Percentiles rank a stretch among this genome's conserved stretches.
These are phyloP conservation scores for Whitmania pigra DNA, from an alignment of 1,140 invertebrate species.

Conservation along the genomic window DNA sequence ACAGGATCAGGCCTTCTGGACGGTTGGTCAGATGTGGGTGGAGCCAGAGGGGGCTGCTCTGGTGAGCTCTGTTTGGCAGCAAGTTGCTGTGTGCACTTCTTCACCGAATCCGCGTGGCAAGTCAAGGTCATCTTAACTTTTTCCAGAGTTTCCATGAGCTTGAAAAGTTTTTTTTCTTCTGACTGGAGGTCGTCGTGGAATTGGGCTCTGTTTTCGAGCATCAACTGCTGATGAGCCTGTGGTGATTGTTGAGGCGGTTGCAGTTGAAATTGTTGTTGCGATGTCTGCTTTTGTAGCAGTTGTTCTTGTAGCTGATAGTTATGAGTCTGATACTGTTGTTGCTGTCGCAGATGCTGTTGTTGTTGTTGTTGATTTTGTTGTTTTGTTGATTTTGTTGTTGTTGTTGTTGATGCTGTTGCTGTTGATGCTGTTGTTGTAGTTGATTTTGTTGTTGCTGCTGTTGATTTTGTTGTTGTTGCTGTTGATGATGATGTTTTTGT, in stretches of 20 bases:
- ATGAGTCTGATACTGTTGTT: too few relatives aligned
- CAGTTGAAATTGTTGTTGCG: not conserved
- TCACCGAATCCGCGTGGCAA: not conserved
- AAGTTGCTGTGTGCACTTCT: not conserved
- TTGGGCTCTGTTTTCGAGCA: not conserved
- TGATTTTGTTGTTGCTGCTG: not conserved
- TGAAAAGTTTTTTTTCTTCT: not conserved
- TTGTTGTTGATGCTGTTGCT: not conserved
- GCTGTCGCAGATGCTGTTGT: not conserved
- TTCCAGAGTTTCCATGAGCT: not conserved
- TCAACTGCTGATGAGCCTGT: not conserved
- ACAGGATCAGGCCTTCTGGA: not conserved
- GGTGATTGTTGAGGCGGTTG: not conserved
- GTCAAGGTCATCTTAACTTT: not conserved
- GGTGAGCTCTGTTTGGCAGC: not conserved
- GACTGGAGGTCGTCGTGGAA: not conserved
- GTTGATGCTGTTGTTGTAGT: constrained; percentile 1
- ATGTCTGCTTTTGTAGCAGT: not conserved
- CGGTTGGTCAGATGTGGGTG: too few relatives aligned
- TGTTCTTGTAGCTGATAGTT: not conserved
- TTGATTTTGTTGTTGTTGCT: not conserved
- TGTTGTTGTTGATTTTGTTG: not conserved
- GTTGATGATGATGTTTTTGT: not conserved
- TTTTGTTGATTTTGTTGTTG: constrained; percentile 5
- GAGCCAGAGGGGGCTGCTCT: not conserved